Conservation (phyloP, 2,797 vertebrate genomes). For the Brotula barbata region DNA sequence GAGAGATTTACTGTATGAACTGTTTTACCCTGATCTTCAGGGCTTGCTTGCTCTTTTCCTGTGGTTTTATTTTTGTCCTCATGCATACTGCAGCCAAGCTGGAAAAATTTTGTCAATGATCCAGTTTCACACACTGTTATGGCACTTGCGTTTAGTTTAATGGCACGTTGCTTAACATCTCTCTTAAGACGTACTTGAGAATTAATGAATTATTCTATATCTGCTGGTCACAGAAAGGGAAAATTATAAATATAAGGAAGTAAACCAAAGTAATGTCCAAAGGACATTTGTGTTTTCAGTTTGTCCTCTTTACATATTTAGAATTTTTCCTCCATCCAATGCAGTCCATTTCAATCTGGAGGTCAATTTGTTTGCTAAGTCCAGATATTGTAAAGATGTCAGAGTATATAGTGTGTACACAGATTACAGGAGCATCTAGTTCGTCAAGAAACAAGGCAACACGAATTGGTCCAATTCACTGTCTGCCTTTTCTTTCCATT, state of each 20-base stretch:
- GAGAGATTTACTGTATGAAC: constrained; percentile 58
- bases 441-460: constrained; percentile 16
- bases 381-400: constrained; percentile 35
- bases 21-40: constrained; percentile 59
- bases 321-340: too few relatives aligned
- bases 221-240: constrained; percentile 70
- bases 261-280: constrained; percentile 73
- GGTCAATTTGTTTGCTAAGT: constrained; percentile 25
- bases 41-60: constrained; percentile 44
- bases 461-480: constrained; percentile 26
- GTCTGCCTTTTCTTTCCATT: constrained; percentile 28
- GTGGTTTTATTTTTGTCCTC: constrained; percentile 47
- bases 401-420: constrained; percentile 29
- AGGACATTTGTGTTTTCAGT: constrained; percentile 36
- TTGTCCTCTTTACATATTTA: constrained; percentile 30
- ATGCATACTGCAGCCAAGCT: constrained; percentile 45
- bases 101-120: constrained; percentile 23
- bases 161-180: constrained; percentile 30
- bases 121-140: constrained; percentile 39
- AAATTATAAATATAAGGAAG: constrained; percentile 43
- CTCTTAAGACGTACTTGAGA: constrained; percentile 28
- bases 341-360: too few relatives aligned
- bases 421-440: too few relatives aligned
- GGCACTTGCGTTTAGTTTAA: constrained; percentile 24
- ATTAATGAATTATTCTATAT: constrained; percentile 44